A percentile compares a stretch with the other conserved stretches of the same genome.
phyloP scores from a whole-genome alignment of 2,797 vertebrate species.

The Enteromius fasciolatus region DNA sequence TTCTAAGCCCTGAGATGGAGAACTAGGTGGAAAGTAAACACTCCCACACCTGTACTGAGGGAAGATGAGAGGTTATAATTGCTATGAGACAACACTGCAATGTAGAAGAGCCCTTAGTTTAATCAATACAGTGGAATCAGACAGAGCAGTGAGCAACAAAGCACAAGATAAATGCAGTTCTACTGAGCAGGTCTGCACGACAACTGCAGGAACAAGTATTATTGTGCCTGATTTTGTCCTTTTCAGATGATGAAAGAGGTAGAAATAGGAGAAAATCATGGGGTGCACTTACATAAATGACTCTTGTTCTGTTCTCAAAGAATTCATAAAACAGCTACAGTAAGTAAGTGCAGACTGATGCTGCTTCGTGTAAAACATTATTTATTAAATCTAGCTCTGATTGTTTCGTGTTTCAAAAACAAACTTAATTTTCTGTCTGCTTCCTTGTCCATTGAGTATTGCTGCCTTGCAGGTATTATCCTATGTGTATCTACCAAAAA shows the following conservation, averaged over 20 bases:
- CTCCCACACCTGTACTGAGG: neutral
- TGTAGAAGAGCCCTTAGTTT: neutral
- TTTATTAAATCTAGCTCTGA: neutral
- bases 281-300: conserved; percentile 15
- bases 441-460: neutral
- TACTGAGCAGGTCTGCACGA: neutral
- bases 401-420: conserved; percentile 1
- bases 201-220: neutral
- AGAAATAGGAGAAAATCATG: conserved; percentile 20
- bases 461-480: neutral
- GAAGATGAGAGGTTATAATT: conserved; percentile 15
- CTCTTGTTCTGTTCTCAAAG: neutral
- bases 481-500: neutral
- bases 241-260: conserved; percentile 29
- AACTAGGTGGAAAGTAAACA: neutral
- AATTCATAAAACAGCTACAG: neutral
- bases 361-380: neutral
- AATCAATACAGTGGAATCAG: conserved; percentile 1
- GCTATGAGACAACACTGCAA: neutral
- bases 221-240: neutral
- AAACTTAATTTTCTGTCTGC: neutral
- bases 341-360: neutral
- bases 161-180: neutral
- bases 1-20: neutral
- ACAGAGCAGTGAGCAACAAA: neutral